A percentile compares a stretch with the other conserved stretches of the same genome.
Evolutionary conservation across 2,888 invertebrate genomes (phyloP).

Genomic region (Steinernema carpocapsae): DNA sequence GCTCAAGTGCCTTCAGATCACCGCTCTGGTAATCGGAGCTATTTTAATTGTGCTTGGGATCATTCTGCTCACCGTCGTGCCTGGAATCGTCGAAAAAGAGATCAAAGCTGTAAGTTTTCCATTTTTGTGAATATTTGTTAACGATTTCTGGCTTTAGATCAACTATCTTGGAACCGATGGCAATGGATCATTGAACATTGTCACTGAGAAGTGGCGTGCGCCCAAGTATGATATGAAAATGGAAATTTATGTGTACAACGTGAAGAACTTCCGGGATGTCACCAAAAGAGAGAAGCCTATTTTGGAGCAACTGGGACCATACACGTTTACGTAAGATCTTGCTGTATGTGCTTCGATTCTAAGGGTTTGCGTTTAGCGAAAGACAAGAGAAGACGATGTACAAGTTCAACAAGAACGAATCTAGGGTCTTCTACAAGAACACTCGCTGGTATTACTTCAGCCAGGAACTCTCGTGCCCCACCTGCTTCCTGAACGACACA

Average conservation of each 20-base stretch:
- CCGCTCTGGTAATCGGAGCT: slow-evolving; percentile 34
- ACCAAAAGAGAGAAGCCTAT: slow-evolving; percentile 46
- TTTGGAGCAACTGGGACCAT: slow-evolving; percentile 52
- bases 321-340: slow-evolving; percentile 41
- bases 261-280: slow-evolving; percentile 42
- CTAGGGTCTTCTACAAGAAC: slow-evolving; percentile 61
- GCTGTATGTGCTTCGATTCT: not conserved
- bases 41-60: slow-evolving; percentile 40
- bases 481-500: slow-evolving; percentile 51
- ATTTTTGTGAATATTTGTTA: not conserved
- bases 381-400: slow-evolving; percentile 52
- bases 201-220: slow-evolving; percentile 59
- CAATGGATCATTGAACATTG: slow-evolving; percentile 59
- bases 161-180: slow-evolving; percentile 57
- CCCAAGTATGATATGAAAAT: slow-evolving; percentile 61
- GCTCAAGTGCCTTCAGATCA: not conserved
- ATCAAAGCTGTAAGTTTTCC: slow-evolving; percentile 39
- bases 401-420: slow-evolving; percentile 48
- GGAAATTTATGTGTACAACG: slow-evolving; percentile 56
- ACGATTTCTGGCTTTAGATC: slow-evolving; percentile 47
- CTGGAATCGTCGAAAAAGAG: slow-evolving; percentile 40
- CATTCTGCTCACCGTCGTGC: slow-evolving; percentile 38
- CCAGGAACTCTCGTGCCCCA: slow-evolving; percentile 51
- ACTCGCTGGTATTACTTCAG: slow-evolving; percentile 57
- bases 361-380: slow-evolving; percentile 53